Base-by-base conservation (phyloP, 2,888 invertebrate species). In the Cynaeus angustus region DNA sequence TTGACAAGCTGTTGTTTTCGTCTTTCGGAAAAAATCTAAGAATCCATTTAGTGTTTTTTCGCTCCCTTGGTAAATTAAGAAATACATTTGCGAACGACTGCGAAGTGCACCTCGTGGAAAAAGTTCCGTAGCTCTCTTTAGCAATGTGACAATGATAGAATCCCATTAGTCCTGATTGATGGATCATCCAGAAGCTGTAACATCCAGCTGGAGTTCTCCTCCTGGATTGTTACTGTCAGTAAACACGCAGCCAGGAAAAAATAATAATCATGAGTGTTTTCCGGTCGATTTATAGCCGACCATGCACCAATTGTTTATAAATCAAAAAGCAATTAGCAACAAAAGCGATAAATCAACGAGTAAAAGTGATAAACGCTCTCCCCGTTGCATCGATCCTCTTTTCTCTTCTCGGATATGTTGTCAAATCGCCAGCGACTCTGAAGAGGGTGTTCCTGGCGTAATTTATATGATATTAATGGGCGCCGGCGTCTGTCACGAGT, bases 401-500 rank as follows among this genome's bases (percentile, higher is more conserved):
- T 56, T 14, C 30, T 50, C 48, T 37, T 16, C 26, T 56, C 50
- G 62, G 62, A 48, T 38, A 12, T 43, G 52, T 46, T 56, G 56
- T 66, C 66, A 56, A 66, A 55, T 66, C 55, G 66, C 45, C 56
- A 41, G 46, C 66, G 55, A 66, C 56, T 66, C 46, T 55, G 45
- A 46, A 45, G 65, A 62, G 61, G 61, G 61, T 62, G 69, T 53
- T 68, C 45, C 21, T 38, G 59, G 67, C 65, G 68, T 75, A 76
- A 75, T 76, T 75, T 71, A 72, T 76, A 70, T 69, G 71, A 73
- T 72, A 71, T 72, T 72, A 73, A 75, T 75, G 74, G 72, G 72
- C 73, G 73, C 74, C 73, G 72, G 74, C 74, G 73, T 75, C 76
- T 75, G 75, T 76, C 77, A 74, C 72, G 72, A 68, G 72, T 65